Evolutionary conservation across 2,888 invertebrate genomes (phyloP), one percentile per base, ranked within the genome.

Genomic region (Oscheius sp.): DNA sequence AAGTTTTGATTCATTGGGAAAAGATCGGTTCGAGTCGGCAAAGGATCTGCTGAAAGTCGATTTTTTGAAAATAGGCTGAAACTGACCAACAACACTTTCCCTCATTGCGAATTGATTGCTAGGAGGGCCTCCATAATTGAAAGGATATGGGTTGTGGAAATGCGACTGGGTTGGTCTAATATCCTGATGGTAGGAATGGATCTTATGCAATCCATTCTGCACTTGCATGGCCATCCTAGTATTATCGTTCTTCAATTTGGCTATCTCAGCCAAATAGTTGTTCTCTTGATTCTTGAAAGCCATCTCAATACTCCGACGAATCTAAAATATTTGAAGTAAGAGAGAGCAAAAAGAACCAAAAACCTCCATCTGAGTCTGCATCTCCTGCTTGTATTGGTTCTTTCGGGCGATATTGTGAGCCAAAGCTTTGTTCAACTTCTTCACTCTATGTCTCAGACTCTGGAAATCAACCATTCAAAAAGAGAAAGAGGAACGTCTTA

Each of bases 41-140:
- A 50, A 33, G 64, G 64, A 64, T 64, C 64, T 8, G 48, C 64
- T 64, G 64, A 48, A 64, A 64, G 15, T 1, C 25, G 10, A 23
- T 17, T 25, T 23, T 48, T 48, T 6, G 12, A 20, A 34, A 34
- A 34, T 4, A 15, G 55, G 17, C 4, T 2, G 15, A 37, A 23
- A 31, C 34, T 20, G 8, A 34, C 34, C 23, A 34, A 57, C 25
- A 34, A 34, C 17, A 39, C 23, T 20, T 17, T 33, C 12, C 12
- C 25, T 12, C 23, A 33, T 20, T 10, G 5, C 34, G 34, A 8
- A 37, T 17, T 12, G n/a, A 4, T n/a, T 31, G 15, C 2, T 17
- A n/a, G 33, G 55, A 12, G 12, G 37, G 3, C 1, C n/a, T 23
- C 57, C 17, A 23, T n/a, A 39, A 17, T 10, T 37, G 25, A 5